These are phyloP conservation scores for Abramis brama DNA, from an alignment of 2,113 vertebrate genomes.

Conservation along the genomic window DNA sequence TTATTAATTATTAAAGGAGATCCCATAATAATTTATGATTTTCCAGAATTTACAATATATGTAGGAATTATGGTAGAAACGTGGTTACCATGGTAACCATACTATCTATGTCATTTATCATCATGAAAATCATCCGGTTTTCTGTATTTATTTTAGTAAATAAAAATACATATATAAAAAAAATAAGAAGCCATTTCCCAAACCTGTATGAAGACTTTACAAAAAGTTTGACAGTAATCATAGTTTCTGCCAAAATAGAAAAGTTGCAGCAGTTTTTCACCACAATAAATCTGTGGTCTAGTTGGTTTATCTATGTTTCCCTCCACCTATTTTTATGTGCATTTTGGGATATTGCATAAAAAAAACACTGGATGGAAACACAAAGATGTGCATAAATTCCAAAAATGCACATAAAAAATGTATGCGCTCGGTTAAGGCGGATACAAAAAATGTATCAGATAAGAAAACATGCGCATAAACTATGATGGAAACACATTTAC, in stretches of 20 bases:
- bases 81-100: no score
- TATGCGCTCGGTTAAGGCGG: no score
- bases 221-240: not conserved
- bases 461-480: no score
- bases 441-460: no score
- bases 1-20: not conserved
- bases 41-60: not conserved
- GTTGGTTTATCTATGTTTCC: not conserved
- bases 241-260: not conserved
- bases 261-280: not conserved
- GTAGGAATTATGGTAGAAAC: not conserved
- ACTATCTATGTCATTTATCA: not conserved
- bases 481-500: not conserved
- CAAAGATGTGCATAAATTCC: no score
- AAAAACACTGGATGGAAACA: no score
- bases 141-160: not conserved
- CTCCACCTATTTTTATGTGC: no score
- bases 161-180: no score
- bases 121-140: not conserved
- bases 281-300: not conserved
- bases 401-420: no score
- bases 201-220: not conserved
- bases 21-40: not conserved
- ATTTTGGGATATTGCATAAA: no score
- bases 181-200: no score